Evolutionary conservation across 2,888 invertebrate genomes (phyloP).

Genomic region (Conchocele bisecta): DNA sequence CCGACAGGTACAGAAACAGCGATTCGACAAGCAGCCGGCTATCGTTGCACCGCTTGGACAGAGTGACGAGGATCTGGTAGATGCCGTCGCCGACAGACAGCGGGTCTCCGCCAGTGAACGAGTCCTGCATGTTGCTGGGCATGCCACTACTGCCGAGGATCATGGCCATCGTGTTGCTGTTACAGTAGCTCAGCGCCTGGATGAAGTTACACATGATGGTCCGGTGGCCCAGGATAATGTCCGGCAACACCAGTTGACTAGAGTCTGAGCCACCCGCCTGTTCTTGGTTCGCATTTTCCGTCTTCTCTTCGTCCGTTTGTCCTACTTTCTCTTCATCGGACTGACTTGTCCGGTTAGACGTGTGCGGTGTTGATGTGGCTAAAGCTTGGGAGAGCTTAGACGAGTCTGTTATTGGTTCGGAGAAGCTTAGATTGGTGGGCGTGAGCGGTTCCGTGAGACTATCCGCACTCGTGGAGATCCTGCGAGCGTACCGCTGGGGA

Average conservation of each 20-base stretch:
- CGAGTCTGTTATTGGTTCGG: conserved; percentile 72
- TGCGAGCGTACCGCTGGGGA: conserved; percentile 43
- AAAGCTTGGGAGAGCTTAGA: conserved; percentile 72
- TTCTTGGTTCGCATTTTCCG: conserved; percentile 59
- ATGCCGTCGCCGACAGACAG: conserved; percentile 93
- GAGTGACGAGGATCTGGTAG: conserved; percentile 91
- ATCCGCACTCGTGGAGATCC: conserved; percentile 39
- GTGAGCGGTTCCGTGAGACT: conserved; percentile 43
- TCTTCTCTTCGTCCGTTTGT: conserved; percentile 90
- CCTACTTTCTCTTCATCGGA: conserved; percentile 74
- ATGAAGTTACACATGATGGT: conserved; percentile 93
- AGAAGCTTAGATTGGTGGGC: conserved; percentile 39
- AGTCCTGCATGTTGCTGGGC: conserved; percentile 74
- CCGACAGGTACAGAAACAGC: conserved; percentile 88
- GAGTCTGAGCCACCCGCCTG: conserved; percentile 11
- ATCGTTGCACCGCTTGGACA: conserved; percentile 90
- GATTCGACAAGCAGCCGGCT: conserved; percentile 90
- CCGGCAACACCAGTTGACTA: conserved; percentile 65
- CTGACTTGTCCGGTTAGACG: conserved; percentile 55
- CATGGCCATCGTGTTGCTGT: conserved; percentile 88
- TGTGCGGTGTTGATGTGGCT: conserved; percentile 65
- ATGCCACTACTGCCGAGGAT: conserved; percentile 84
- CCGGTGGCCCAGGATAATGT: conserved; percentile 78
- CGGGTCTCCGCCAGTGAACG: conserved; percentile 84
- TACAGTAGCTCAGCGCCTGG: conserved; percentile 90